A percentile compares a stretch with the other conserved stretches of the same genome.
These are phyloP conservation scores for Poecilia wingei DNA, from an alignment of 2,797 vertebrate genomes.

Conservation along the genomic window DNA sequence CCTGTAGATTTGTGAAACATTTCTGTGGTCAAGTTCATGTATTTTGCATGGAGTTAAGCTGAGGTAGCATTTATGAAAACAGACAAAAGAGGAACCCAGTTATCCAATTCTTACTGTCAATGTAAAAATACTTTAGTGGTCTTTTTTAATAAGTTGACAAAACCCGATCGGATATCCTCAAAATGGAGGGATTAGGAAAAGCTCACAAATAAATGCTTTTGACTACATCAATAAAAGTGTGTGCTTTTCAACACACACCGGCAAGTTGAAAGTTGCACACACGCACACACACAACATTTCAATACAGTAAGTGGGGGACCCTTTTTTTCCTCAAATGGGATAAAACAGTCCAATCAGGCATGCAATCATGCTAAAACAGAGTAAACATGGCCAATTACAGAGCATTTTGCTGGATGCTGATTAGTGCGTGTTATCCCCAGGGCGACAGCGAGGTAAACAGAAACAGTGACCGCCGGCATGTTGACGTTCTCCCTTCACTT, in stretches of 20 bases:
- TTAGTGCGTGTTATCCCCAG: conserved; percentile 74
- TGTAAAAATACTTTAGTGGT: conserved; percentile 5
- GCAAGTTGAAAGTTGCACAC: background rate
- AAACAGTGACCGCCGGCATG: conserved; percentile 69
- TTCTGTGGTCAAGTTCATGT: conserved; percentile 51
- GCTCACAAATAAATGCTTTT: conserved; percentile 4
- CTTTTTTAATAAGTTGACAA: conserved; percentile 28
- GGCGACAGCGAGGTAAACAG: conserved; percentile 78
- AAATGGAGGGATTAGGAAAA: too few relatives aligned
- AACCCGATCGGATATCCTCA: conserved; percentile 13
- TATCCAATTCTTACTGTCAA: conserved; percentile 12
- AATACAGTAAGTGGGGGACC: conserved; percentile 51
- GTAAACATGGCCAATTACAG: conserved; percentile 82
- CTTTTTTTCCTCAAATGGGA: conserved; percentile 60
- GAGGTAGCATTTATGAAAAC: conserved; percentile 20
- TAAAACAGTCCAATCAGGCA: conserved; percentile 71
- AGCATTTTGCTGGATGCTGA: conserved; percentile 77
- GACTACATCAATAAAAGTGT: conserved; percentile 16
- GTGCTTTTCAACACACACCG: background rate
- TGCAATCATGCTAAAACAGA: conserved; percentile 76
- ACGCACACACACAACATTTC: conserved; percentile 16
- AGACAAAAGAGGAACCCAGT: conserved; percentile 48
- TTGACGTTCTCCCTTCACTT: conserved; percentile 73
- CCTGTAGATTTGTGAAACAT: conserved; percentile 54
- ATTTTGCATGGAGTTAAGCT: conserved; percentile 41